Conservation (phyloP, 1,140 invertebrate species). For the Schlechtendalia chinensis region DNA sequence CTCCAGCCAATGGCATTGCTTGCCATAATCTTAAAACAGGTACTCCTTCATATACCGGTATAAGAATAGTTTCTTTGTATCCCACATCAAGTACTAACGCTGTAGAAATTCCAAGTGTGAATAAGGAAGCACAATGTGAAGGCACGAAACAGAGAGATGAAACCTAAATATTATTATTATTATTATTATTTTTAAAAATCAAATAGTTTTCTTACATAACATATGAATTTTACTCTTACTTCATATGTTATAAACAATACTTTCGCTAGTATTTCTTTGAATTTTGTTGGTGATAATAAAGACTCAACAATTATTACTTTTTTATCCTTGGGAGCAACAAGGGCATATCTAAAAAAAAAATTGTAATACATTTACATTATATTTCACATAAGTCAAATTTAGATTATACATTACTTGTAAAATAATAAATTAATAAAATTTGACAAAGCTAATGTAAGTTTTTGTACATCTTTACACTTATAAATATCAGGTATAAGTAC, state of each 20-base stretch:
- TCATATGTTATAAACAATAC: slow-evolving; percentile 92
- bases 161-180: slow-evolving; percentile 57
- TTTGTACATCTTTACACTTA: slow-evolving; percentile 71
- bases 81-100: slow-evolving; percentile 84
- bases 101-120: slow-evolving; percentile 73
- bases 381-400: background rate
- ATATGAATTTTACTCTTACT: slow-evolving; percentile 63
- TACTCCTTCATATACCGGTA: slow-evolving; percentile 83
- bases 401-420: slow-evolving; percentile 71
- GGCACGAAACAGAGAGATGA: slow-evolving; percentile 72
- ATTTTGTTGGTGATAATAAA: slow-evolving; percentile 74
- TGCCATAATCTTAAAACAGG: slow-evolving; percentile 78
- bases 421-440: slow-evolving; percentile 86
- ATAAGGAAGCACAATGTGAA: slow-evolving; percentile 74
- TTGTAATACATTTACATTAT: background rate
- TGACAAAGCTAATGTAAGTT: slow-evolving; percentile 70
- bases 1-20: slow-evolving; percentile 70
- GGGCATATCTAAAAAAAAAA: slow-evolving; percentile 69
- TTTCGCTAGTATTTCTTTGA: slow-evolving; percentile 83
- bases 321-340: slow-evolving; percentile 90
- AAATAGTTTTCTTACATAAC: background rate
- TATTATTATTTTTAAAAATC: no score
- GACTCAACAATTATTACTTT: slow-evolving; percentile 89
- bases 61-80: slow-evolving; percentile 75
- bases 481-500: slow-evolving; percentile 71